Conservation (phyloP, 2,888 invertebrate genomes). For the Cataglyphis livida region DNA sequence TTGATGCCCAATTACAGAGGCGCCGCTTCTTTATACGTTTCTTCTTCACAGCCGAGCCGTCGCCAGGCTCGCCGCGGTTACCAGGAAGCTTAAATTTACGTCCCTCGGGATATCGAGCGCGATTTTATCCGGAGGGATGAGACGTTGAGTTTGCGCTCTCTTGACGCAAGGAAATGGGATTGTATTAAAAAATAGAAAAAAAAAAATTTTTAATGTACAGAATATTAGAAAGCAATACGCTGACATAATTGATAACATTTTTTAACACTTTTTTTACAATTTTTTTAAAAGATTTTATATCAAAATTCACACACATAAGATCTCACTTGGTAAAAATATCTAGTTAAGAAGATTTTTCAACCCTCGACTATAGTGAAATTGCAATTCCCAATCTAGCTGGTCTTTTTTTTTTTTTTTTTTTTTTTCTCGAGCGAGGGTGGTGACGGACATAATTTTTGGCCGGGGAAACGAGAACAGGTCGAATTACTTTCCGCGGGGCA, state of each 20-base stretch:
- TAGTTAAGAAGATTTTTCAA: constrained; percentile 4
- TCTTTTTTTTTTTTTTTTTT: too few relatives aligned
- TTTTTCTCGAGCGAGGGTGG: constrained; percentile 7
- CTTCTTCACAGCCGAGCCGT: constrained; percentile 46
- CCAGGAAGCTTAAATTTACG: constrained; percentile 44
- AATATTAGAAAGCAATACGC: too few relatives aligned
- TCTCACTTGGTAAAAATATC: too few relatives aligned
- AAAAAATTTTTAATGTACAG: background rate
- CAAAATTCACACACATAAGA: background rate
- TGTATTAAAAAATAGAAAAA: background rate
- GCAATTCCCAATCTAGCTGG: background rate
- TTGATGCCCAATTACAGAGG: constrained; percentile 83
- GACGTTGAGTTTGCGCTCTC: background rate
- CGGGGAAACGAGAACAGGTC: constrained; percentile 51
- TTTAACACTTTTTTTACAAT: background rate
- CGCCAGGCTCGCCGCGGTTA: constrained; percentile 20
- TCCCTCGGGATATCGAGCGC: constrained; percentile 14
- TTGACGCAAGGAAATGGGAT: background rate
- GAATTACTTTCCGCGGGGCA: constrained; percentile 69
- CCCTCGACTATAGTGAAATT: background rate
- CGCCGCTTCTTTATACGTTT: constrained; percentile 70
- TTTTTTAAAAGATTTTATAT: background rate
- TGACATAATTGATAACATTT: background rate
- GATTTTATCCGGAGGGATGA: constrained; percentile 30
- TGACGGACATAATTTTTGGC: constrained; percentile 34